Percentiles rank a stretch among this genome's conserved stretches.
These are phyloP conservation scores for Boloria euphrosyne DNA, from an alignment of 2,888 invertebrate species.

Conservation along the genomic window DNA sequence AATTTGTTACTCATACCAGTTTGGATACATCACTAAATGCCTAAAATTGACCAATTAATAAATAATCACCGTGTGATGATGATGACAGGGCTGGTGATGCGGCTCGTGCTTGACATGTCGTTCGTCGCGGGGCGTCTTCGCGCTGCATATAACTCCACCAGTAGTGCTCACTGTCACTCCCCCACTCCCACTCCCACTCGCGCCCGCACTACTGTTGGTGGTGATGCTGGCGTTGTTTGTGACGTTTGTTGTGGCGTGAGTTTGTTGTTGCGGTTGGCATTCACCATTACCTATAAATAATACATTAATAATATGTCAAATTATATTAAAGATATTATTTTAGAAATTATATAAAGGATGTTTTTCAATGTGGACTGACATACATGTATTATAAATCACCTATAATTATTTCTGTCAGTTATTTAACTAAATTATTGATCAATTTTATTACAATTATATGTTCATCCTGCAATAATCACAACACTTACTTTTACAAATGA, in stretches of 20 bases:
- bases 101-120: constrained; percentile 76
- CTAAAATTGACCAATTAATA: no score
- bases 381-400: no score
- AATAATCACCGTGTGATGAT: constrained; percentile 43
- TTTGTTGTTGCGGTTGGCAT: constrained; percentile 41
- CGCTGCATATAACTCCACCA: constrained; percentile 67
- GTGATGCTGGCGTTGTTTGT: constrained; percentile 29
- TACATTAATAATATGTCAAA: not conserved
- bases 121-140: constrained; percentile 71
- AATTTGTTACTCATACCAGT: no score
- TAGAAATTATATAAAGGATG: not conserved
- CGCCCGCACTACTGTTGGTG: constrained; percentile 8
- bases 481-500: not conserved
- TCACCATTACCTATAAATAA: constrained; percentile 52
- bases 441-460: no score
- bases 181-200: not conserved
- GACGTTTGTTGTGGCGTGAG: constrained; percentile 26
- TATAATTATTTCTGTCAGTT: no score
- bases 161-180: constrained; percentile 38
- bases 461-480: no score
- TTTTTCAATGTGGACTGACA: no score
- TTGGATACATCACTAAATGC: no score
- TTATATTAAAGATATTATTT: not conserved
- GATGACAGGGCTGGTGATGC: constrained; percentile 51
- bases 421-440: no score